phyloP scores from a whole-genome alignment of 1,140 invertebrate species.

The Drosophila mayri region DNA sequence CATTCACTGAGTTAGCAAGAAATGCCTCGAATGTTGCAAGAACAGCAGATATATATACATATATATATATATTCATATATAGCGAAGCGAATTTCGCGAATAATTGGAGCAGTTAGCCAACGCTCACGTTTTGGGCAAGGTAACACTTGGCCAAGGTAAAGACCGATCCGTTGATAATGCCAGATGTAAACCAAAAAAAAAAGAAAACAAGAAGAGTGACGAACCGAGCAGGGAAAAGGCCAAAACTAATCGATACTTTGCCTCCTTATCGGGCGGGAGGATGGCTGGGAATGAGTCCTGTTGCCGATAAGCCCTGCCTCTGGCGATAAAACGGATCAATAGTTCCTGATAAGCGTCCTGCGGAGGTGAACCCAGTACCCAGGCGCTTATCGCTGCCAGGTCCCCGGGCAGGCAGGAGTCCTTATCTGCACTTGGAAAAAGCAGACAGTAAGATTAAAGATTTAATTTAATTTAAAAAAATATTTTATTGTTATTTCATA shows the following conservation, averaged over 20 bases:
- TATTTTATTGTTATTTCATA: background rate
- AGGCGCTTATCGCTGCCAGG: constrained; percentile 16
- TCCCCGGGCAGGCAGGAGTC: constrained; percentile 10
- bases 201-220: constrained; percentile 1
- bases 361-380: background rate
- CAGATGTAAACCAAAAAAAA: constrained; percentile 8
- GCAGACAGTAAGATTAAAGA: too few relatives aligned
- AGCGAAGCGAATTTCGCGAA: constrained; percentile 54
- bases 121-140: constrained; percentile 64
- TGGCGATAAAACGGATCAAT: constrained; percentile 52
- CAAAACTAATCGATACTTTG: constrained; percentile 16
- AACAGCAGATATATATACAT: constrained; percentile 35
- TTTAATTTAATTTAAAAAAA: background rate
- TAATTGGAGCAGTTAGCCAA: constrained; percentile 75
- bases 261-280: constrained; percentile 26
- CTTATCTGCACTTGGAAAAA: constrained; percentile 31
- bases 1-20: constrained; percentile 77
- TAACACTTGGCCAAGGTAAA: constrained; percentile 57
- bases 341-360: constrained; percentile 45
- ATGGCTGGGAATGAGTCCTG: constrained; percentile 46
- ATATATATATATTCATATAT: constrained; percentile 7
- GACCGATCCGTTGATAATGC: constrained; percentile 17
- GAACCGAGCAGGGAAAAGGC: background rate
- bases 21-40: constrained; percentile 74
- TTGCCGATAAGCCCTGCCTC: constrained; percentile 27